Percentiles rank a stretch among this genome's conserved stretches.
Evolutionary conservation across 1,140 invertebrate genomes (phyloP).

Genomic region (Chrysopa pallens): DNA sequence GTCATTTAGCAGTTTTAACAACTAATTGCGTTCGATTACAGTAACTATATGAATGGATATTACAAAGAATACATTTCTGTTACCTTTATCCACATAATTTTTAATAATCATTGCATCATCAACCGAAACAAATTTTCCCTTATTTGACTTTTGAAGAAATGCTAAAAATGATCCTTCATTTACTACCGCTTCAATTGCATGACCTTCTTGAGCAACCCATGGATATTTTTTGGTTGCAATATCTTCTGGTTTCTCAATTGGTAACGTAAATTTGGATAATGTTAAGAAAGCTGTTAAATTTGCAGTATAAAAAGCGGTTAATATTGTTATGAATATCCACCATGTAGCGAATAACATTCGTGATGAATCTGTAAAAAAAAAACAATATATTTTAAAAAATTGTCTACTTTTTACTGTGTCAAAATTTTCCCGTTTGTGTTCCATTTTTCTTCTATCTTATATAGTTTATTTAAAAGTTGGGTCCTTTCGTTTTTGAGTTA

Average conservation of each 20-base stretch:
- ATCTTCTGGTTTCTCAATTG: constrained; percentile 48
- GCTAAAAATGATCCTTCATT: not conserved
- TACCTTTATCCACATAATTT: constrained; percentile 8
- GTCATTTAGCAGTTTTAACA: no score
- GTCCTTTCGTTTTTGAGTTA: no score
- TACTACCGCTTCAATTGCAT: constrained; percentile 43
- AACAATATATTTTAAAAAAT: no score
- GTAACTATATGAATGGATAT: no score
- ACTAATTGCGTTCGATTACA: no score
- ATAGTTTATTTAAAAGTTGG: no score
- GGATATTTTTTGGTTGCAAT: constrained; percentile 41
- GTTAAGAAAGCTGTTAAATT: constrained; percentile 80
- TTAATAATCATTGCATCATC: constrained; percentile 11
- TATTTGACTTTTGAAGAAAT: not conserved
- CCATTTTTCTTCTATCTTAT: no score
- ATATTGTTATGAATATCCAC: constrained; percentile 77
- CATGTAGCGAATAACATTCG: constrained; percentile 71
- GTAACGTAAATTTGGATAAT: constrained; percentile 61
- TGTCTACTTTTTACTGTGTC: no score
- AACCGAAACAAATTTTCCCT: constrained; percentile 1
- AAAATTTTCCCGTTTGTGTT: no score
- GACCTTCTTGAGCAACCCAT: constrained; percentile 48
- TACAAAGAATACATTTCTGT: no score
- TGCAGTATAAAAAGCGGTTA: constrained; percentile 83
- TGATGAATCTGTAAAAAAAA: constrained; percentile 46